Percentiles rank a stretch among this genome's conserved stretches.
Evolutionary conservation across 64 coral and sea anemone genomes (phyloP).

Genomic region (Orbicella faveolata): DNA sequence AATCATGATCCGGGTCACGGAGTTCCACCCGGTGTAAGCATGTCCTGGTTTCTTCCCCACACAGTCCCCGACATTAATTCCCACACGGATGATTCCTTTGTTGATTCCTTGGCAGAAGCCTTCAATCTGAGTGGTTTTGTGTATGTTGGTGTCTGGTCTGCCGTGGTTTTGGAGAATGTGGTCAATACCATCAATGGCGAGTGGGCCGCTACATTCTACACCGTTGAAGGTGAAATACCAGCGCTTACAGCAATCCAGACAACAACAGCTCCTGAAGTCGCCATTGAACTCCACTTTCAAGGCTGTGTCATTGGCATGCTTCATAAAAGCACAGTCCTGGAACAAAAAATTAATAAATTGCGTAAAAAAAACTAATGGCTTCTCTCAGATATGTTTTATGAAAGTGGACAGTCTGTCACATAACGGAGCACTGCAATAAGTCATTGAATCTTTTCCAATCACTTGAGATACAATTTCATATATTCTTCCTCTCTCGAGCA

Average conservation of each 20-base stretch:
- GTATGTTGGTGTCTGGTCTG: not conserved
- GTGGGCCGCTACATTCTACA: not conserved
- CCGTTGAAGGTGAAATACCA: constrained; percentile 41
- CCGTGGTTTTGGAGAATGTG: not conserved
- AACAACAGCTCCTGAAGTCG: not conserved
- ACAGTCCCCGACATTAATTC: not conserved
- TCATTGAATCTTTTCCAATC: too few species aligned
- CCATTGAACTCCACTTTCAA: constrained; percentile 3
- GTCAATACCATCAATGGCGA: constrained; percentile 15
- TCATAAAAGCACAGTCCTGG: constrained; percentile 22
- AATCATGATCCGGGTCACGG: not conserved
- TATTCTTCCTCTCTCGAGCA: too few species aligned
- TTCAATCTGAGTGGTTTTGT: not conserved
- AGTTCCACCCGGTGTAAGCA: constrained; percentile 2
- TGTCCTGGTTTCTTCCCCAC: not conserved
- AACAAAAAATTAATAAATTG: not conserved
- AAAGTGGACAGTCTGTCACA: too few species aligned
- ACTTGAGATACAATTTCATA: too few species aligned
- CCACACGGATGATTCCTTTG: not conserved
- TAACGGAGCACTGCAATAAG: too few species aligned
- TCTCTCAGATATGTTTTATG: too few species aligned
- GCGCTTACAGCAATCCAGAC: constrained; percentile 23
- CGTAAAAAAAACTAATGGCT: too few species aligned
- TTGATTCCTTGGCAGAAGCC: not conserved
- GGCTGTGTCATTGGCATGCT: not conserved